Percentiles rank a stretch among this genome's conserved stretches.
phyloP scores from a whole-genome alignment of 2,888 invertebrate genomes.

The Crepidodera aurea region DNA sequence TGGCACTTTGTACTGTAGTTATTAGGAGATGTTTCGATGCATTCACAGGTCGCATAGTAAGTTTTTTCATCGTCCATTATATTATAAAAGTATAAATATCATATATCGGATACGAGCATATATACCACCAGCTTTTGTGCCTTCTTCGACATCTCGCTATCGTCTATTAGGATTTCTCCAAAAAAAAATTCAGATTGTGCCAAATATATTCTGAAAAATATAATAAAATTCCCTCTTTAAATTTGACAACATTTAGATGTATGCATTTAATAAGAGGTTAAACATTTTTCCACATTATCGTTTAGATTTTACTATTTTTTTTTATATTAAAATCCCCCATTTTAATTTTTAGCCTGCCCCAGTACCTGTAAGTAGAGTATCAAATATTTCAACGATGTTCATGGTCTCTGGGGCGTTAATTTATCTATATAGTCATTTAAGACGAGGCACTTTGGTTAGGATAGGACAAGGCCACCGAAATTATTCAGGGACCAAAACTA shows the following conservation, averaged over 20 bases:
- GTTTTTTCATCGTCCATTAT: slow-evolving; percentile 5
- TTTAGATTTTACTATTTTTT: neutral
- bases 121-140: too few relatives aligned
- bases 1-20: slow-evolving; percentile 39
- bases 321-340: neutral
- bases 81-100: too few relatives aligned
- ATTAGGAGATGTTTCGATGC: slow-evolving; percentile 37
- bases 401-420: slow-evolving; percentile 36
- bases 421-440: slow-evolving; percentile 35
- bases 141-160: too few relatives aligned
- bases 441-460: slow-evolving; percentile 37
- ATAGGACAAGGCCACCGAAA: slow-evolving; percentile 8
- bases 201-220: too few relatives aligned
- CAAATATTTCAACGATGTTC: slow-evolving; percentile 31
- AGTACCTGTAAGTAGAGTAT: slow-evolving; percentile 22
- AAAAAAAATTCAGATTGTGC: too few relatives aligned
- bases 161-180: too few relatives aligned
- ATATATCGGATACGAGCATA: too few relatives aligned
- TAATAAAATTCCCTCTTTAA: too few relatives aligned
- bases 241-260: too few relatives aligned
- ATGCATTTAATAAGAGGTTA: too few relatives aligned
- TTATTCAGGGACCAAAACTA: neutral
- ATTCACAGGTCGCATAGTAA: slow-evolving; percentile 32
- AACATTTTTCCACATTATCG: too few relatives aligned
- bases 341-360: slow-evolving; percentile 25